phyloP scores from a whole-genome alignment of 2,797 vertebrate genomes.

The Cryptoprocta ferox region DNA sequence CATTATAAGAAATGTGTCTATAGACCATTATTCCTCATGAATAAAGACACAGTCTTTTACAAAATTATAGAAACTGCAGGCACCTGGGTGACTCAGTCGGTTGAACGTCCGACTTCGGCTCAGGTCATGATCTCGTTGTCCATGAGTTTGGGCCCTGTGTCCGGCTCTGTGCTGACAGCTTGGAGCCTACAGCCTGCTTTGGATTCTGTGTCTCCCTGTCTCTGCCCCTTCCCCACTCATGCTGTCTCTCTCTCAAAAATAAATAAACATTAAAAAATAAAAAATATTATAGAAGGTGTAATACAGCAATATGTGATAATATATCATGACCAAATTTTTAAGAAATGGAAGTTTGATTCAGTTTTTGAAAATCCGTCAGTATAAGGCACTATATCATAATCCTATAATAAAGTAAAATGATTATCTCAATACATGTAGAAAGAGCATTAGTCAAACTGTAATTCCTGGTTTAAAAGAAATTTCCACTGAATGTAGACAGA shows the following conservation, averaged over 20 bases:
- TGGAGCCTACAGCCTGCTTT: too few relatives aligned
- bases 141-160: too few relatives aligned
- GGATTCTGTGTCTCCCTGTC: too few relatives aligned
- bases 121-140: too few relatives aligned
- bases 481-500: background rate
- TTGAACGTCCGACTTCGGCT: too few relatives aligned
- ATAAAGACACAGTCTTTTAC: background rate
- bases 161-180: too few relatives aligned
- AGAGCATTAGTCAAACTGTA: background rate
- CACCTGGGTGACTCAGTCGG: too few relatives aligned
- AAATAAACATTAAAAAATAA: background rate
- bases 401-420: background rate
- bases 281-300: too few relatives aligned
- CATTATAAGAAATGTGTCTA: background rate
- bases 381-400: background rate
- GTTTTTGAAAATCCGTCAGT: background rate
- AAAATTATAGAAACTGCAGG: background rate
- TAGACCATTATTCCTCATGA: background rate
- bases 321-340: background rate
- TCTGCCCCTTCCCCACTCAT: too few relatives aligned
- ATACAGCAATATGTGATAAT: too few relatives aligned
- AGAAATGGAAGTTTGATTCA: background rate
- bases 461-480: background rate
- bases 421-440: background rate
- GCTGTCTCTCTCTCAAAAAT: too few relatives aligned